These are phyloP conservation scores for Amphiprion clarkii DNA, from an alignment of 2,797 vertebrate species.

Conservation along the genomic window DNA sequence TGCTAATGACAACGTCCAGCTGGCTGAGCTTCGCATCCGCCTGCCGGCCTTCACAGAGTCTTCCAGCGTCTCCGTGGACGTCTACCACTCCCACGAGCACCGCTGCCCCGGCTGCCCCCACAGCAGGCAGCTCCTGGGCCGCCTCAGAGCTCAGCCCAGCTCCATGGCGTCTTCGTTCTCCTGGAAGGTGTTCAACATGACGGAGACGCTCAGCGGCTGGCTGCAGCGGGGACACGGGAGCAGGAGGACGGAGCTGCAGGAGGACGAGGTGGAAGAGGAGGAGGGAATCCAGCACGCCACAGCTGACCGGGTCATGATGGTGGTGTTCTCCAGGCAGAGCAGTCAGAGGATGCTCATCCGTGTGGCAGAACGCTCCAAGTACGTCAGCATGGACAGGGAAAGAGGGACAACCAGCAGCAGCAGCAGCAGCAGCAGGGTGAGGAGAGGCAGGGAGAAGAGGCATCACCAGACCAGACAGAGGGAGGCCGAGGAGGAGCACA, in stretches of 20 bases:
- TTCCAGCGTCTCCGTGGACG: conserved; percentile 76
- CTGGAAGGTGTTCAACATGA: conserved; percentile 91
- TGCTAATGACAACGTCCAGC: conserved; percentile 81
- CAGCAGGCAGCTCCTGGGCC: conserved; percentile 83
- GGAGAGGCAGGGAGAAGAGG: conserved; percentile 75
- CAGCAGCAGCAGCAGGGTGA: neutral
- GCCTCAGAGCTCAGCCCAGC: conserved; percentile 67
- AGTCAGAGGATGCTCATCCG: conserved; percentile 85
- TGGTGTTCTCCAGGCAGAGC: conserved; percentile 86
- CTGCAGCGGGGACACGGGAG: conserved; percentile 64
- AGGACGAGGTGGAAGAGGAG: conserved; percentile 2
- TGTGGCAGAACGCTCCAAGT: conserved; percentile 89
- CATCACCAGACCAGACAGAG: conserved; percentile 67
- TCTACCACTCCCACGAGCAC: conserved; percentile 83
- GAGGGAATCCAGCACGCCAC: conserved; percentile 59
- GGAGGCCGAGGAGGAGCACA: conserved; percentile 39
- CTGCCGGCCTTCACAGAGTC: conserved; percentile 72
- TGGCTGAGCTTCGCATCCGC: conserved; percentile 87
- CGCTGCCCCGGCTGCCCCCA: conserved; percentile 70
- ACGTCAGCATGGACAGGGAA: conserved; percentile 78
- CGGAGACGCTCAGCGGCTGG: conserved; percentile 83
- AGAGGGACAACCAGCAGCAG: neutral
- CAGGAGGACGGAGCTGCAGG: neutral
- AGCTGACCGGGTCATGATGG: conserved; percentile 84
- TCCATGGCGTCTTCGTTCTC: conserved; percentile 64